These are phyloP conservation scores for Rutilus rutilus DNA, from an alignment of 2,113 vertebrate genomes.

Conservation along the genomic window DNA sequence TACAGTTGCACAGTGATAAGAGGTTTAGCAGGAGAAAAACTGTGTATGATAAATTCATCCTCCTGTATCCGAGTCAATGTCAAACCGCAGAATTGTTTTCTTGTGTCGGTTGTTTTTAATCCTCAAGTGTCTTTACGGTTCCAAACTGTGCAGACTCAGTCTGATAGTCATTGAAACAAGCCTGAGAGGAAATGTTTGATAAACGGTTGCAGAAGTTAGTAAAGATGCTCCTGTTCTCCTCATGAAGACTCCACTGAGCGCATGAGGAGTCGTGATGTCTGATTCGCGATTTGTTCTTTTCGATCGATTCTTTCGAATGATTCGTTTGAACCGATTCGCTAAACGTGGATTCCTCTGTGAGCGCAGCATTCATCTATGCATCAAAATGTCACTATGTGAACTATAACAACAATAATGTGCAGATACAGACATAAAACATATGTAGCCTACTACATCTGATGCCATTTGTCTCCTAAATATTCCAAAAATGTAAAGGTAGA, in stretches of 20 bases:
- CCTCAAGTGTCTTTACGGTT: not conserved
- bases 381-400: not conserved
- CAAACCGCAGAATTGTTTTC: not conserved
- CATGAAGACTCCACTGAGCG: constrained; percentile 10
- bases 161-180: not conserved
- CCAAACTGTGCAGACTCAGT: not conserved
- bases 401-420: not conserved
- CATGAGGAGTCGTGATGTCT: not conserved
- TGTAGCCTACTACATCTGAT: not conserved
- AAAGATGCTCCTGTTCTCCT: constrained; percentile 32
- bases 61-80: not conserved
- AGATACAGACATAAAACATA: not conserved
- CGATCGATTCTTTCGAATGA: constrained; percentile 7
- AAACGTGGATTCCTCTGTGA: not conserved
- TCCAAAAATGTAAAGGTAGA: not conserved
- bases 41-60: constrained; percentile 31
- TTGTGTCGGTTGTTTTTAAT: constrained; percentile 2
- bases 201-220: not conserved
- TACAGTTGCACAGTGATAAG: not conserved
- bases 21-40: constrained; percentile 12
- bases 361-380: not conserved
- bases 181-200: not conserved
- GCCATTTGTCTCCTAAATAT: not conserved
- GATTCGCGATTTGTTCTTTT: not conserved
- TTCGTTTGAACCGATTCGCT: not conserved